phyloP scores from a whole-genome alignment of 2,888 invertebrate species.

The Trilocha varians region DNA sequence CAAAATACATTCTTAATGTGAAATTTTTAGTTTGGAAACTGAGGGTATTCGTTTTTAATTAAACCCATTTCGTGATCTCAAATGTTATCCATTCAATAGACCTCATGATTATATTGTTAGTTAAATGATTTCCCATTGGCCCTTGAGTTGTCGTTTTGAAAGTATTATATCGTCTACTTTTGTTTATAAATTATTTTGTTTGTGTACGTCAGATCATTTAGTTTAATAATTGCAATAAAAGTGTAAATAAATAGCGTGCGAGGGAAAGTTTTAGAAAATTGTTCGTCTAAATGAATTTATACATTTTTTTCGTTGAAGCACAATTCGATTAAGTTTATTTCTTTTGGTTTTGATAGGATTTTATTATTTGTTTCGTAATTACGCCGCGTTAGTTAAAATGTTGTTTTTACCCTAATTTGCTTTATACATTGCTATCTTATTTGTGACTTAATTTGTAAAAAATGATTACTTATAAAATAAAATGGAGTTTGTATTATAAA shows the following conservation, averaged over 20 bases:
- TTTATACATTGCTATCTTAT: too few relatives aligned
- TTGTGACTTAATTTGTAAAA: too few relatives aligned
- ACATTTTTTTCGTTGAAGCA: background rate
- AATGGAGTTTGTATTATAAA: too few relatives aligned
- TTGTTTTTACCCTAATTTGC: slow-evolving; percentile 26
- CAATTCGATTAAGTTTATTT: background rate
- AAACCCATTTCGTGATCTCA: background rate
- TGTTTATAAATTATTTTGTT: background rate
- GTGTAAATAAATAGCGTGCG: background rate
- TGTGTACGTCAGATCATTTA: background rate
- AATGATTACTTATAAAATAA: too few relatives aligned
- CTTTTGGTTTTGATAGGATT: background rate
- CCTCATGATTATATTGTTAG: background rate
- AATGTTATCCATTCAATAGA: background rate
- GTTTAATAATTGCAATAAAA: background rate
- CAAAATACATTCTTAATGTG: too few relatives aligned
- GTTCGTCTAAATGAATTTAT: background rate
- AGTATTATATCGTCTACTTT: background rate
- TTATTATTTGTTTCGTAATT: background rate
- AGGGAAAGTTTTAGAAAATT: background rate
- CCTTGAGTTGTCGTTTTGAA: background rate
- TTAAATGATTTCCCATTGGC: background rate
- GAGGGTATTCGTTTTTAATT: too few relatives aligned
- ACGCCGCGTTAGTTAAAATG: slow-evolving; percentile 19
- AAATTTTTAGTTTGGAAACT: too few relatives aligned